Base-by-base conservation (phyloP, 1,140 invertebrate genomes). In the Drosophila parvula region DNA sequence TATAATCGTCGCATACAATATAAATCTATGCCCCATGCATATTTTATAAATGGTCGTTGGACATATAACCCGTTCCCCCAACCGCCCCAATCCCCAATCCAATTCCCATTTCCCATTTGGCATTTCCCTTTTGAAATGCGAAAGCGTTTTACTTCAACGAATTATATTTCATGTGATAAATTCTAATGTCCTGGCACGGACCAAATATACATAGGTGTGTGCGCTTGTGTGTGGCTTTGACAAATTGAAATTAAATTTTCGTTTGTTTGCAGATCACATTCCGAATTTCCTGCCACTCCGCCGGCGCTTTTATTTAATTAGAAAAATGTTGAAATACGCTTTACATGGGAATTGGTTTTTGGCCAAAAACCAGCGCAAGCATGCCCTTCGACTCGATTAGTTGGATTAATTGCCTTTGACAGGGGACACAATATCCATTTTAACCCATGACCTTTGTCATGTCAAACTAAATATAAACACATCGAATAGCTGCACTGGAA, bases 1-100 rank as follows among this genome's bases (percentile, higher is more conserved):
- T 88, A 88, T 88, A 86, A 86, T 89, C 83, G 83, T 55, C 58
- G 48, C 51, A 80, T 64, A 80, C 79, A 78, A 83, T 58, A 86
- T 88, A 83, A 86, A 88, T 86, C 84, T 83, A 74, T 83, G 78
- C 74, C 57, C 67, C 59, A 70, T 89, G 77, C 61, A 86, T 86
- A 86, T 86, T 83, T 88, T 83, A 82, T 71, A 60, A 78, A 75
- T 60, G 65, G 50, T 55, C 43, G 56, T 45, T 44, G 48, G 32
- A 27, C 68, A 32, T 45, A 61, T 45, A 61, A 45, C 67, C 69
- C 44, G 59, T 36, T 38, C 27, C 18, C 53, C 18, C 38, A 9
- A 28, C 30, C 63, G 14, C 18, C 53, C 18, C 38, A 9, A 28
- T 36, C 63, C 41, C 63, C 41, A 30, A 14, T 51, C 50, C 64